Evolutionary conservation across 2,888 invertebrate genomes (phyloP), one percentile per base, ranked within the genome.

Genomic region (Nemotelus pantherinus): DNA sequence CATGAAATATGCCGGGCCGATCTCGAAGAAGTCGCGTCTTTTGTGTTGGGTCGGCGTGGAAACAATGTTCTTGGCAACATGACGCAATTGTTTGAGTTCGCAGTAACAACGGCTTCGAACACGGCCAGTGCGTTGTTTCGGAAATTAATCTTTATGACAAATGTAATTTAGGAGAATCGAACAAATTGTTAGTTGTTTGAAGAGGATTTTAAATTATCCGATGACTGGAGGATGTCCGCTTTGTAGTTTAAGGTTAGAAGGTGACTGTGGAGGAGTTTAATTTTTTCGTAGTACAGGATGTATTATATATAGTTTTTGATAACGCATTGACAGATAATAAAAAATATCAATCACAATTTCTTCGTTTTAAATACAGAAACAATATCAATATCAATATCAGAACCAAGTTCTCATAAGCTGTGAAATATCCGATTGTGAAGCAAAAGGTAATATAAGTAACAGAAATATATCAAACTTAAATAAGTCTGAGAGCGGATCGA

Each of bases 141-240:
- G 9, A 25, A 50, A 58, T 72, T 72, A 44, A 72, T 58, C 57
- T 72, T 72, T 72, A 72, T 72, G 58, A 72, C 71, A 72, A 72
- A 72, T 72, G 71, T 58, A 72, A 72, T 55, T 70, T 70, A 43
- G 53, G 44, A 44, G 58, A 72, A 58, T 58, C 45, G 47, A 58
- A 72, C 71, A 72, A 72, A 72, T 72, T 72, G 71, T 57, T 72
- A 58, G 71, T 72, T 72, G 71, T 72, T 41, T 48, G n/a, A 58
- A 57, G 25, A n/a, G 9, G n/a, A 47, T 72, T 72, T 72, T 72
- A 57, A 72, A 72, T 72, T 72, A 72, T 57, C 57, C 57, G 45
- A 72, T 72, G 57, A 72, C 47, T 58, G 57, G 44, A 45, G 71
- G 58, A 57, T 45, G 45, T 72, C 3, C 58, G 44, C n/a, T 4